Evolutionary conservation across 2,888 invertebrate species (phyloP), one percentile per base, ranked within the genome.

Genomic region (Girardia tigrina): DNA sequence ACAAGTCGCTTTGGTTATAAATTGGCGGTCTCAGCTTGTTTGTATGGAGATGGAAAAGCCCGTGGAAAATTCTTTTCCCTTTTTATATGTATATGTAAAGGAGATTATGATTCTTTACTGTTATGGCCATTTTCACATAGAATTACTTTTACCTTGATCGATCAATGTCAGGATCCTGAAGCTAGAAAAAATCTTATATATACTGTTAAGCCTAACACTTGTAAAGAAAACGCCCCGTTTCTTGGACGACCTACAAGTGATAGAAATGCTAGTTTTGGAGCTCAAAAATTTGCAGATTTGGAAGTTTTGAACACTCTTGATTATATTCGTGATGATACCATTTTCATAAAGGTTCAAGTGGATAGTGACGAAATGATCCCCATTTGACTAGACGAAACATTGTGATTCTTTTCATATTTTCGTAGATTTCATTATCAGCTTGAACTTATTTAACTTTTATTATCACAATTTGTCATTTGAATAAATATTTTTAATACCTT

Each of bases 1-100:
- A 82, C 84, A 0, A 81, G 81, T 70, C 81, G 84, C 0, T 82
- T 83, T 78, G 85, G 85, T 16, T 85, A 85, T 80, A 83, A 83
- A 76, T 78, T 85, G 79, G 80, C 82, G 70, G 78, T 83, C 74
- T 82, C 82, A 0, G 81, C 81, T 4, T 82, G 82, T 78, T 80
- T 84, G 14, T 82, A 81, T 75, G 82, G 82, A 0, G 82, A 82
- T 71, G 82, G 82, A 6, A 81, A 81, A 79, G 82, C 80, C 0
- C 78, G 80, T n/a, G 81, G 81, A 4, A 80, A 80, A 76, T 80
- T 79, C 77, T 78, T 82, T 78, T 82, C 82, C 0, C 70, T 82
- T 27, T 81, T 81, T 73, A 77, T 81, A 8, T 80, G 80, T 71
- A 78, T 82, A 29, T 80, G 80, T 70, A 78, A 78, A 71, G 81